Percentiles rank a stretch among this genome's conserved stretches.
phyloP scores from a whole-genome alignment of 2,113 vertebrate species.

The Chaetodon auriga region DNA sequence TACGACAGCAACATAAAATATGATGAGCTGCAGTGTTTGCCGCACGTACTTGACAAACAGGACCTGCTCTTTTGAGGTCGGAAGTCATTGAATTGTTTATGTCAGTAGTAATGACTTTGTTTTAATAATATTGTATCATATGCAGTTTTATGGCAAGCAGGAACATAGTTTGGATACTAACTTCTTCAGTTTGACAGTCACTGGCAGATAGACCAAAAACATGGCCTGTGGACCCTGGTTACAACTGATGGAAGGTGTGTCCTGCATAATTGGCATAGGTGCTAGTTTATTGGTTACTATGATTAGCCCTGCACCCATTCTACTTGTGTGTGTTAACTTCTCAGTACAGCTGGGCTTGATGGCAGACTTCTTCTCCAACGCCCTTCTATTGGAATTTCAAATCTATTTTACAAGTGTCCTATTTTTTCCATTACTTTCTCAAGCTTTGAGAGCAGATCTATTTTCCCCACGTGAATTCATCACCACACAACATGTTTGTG shows the following conservation, averaged over 20 bases:
- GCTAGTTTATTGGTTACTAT: background rate
- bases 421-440: slow-evolving; percentile 1
- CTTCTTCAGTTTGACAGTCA: too few species aligned
- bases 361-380: background rate
- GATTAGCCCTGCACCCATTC: background rate
- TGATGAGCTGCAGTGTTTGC: too few species aligned
- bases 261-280: background rate
- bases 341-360: background rate
- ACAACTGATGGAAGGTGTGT: background rate
- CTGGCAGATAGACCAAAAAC: too few species aligned
- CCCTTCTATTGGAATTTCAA: background rate
- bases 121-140: too few species aligned
- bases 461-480: slow-evolving; percentile 28
- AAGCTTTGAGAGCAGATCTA: background rate
- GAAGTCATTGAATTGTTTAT: too few species aligned
- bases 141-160: too few species aligned
- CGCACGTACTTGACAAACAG: too few species aligned
- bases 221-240: too few species aligned
- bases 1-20: too few species aligned
- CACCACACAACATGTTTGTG: background rate
- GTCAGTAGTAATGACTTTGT: too few species aligned
- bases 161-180: too few species aligned
- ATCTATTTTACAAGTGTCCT: background rate
- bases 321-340: background rate
- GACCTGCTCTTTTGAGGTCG: too few species aligned